Percentiles rank a stretch among this genome's conserved stretches.
These are phyloP conservation scores for Falcunculus frontatus DNA, from an alignment of 2,113 vertebrate genomes.

Conservation along the genomic window DNA sequence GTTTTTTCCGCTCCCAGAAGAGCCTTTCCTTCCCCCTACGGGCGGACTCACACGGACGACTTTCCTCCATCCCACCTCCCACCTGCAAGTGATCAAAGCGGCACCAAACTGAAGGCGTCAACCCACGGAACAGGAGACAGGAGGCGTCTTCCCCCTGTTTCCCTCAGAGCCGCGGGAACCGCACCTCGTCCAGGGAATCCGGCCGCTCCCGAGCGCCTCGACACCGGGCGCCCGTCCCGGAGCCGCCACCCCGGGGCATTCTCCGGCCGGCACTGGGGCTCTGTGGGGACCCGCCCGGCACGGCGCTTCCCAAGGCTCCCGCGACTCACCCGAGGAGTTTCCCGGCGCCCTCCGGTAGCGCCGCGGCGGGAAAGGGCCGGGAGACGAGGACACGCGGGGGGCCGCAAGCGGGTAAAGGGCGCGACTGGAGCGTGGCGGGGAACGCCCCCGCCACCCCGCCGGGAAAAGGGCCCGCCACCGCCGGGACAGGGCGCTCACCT, in stretches of 20 bases:
- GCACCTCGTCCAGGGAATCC: background rate
- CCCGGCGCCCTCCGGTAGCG: background rate
- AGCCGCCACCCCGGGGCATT: background rate
- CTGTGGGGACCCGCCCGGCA: background rate
- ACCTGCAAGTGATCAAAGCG: background rate
- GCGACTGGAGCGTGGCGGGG: background rate
- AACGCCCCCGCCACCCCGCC: too few species aligned
- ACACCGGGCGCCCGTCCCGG: background rate
- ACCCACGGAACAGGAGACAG: fast-evolving
- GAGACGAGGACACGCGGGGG: background rate
- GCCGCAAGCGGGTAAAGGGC: background rate
- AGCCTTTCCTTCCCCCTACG: background rate
- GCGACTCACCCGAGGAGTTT: background rate
- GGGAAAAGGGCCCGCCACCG: background rate
- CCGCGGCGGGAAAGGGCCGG: background rate
- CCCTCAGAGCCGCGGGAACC: background rate
- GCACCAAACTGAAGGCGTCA: fast-evolving
- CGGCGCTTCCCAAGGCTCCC: background rate
- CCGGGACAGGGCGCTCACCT: background rate
- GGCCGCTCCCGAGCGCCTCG: background rate
- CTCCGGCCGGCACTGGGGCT: background rate
- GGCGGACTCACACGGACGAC: fast-evolving
- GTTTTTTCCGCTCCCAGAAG: fast-evolving
- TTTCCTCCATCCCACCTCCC: background rate
- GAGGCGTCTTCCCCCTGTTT: fast-evolving